These are phyloP conservation scores for Pseudois nayaur DNA, from an alignment of 2,113 vertebrate species.

Conservation along the genomic window DNA sequence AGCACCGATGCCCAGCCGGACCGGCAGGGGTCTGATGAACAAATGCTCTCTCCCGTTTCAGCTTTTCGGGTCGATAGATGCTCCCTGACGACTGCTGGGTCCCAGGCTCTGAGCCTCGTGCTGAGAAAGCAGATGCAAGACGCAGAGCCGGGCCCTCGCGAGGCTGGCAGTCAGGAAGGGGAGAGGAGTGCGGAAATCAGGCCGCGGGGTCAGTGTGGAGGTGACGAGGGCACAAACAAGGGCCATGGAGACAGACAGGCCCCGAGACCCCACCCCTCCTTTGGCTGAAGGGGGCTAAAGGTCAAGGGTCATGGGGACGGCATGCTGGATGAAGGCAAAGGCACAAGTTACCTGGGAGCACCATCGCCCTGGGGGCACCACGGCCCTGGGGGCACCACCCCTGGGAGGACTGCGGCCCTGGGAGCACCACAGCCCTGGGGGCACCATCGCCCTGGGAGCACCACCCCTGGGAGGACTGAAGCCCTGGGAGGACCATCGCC, in stretches of 20 bases:
- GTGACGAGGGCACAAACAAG: neutral
- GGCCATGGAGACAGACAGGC: too few species aligned
- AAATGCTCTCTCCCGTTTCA: neutral
- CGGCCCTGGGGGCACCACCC: rapidly evolving
- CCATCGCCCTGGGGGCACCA: rapidly evolving
- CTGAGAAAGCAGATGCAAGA: neutral
- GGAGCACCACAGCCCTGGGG: rapidly evolving
- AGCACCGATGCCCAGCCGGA: neutral
- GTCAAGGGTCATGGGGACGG: rapidly evolving
- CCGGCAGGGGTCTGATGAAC: neutral
- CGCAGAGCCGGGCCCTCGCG: neutral
- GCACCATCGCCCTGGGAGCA: rapidly evolving
- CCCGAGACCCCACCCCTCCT: neutral
- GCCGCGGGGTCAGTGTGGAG: rapidly evolving
- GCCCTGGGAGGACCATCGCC: too few species aligned
- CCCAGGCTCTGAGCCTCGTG: neutral
- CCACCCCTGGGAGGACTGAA: rapidly evolving
- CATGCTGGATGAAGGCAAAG: neutral
- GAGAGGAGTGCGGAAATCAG: neutral
- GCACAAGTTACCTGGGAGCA: rapidly evolving
- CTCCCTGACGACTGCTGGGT: neutral
- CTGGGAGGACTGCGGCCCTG: too few species aligned
- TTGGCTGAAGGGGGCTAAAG: too few species aligned
- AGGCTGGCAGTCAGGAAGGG: neutral
- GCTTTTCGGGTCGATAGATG: neutral